These are phyloP conservation scores for Sebastes schlegelii DNA, from an alignment of 2,113 vertebrate species.

Conservation along the genomic window DNA sequence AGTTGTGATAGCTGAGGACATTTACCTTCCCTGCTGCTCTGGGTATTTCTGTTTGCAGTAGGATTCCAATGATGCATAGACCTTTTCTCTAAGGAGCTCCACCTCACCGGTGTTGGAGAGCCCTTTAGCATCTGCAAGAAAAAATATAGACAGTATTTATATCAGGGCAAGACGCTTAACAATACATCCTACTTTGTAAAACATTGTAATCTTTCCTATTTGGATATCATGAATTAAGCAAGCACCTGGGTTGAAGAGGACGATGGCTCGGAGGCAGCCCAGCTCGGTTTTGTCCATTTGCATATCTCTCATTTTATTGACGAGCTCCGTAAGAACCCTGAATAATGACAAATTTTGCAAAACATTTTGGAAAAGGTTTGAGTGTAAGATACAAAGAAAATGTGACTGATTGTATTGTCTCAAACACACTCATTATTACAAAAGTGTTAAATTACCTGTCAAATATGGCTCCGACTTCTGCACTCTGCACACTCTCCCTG, in stretches of 20 bases:
- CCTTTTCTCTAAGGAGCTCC: constrained; percentile 92
- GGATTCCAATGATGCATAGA: constrained; percentile 92
- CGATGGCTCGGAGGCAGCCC: constrained; percentile 92
- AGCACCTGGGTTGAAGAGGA: constrained; percentile 92
- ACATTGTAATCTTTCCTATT: not conserved
- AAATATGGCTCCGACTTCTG: constrained; percentile 97
- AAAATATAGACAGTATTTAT: not conserved
- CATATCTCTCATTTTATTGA: constrained; percentile 89
- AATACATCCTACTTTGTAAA: not conserved
- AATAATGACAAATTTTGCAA: not conserved
- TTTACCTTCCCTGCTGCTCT: constrained; percentile 90
- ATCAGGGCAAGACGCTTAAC: not conserved
- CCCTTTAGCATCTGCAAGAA: constrained; percentile 88
- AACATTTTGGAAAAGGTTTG: not conserved
- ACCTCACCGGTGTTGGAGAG: constrained; percentile 92
- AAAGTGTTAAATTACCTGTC: constrained; percentile 88
- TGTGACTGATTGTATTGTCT: rapidly evolving
- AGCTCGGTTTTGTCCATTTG: constrained; percentile 89
- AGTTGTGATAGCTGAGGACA: not conserved
- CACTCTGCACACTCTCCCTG: constrained; percentile 93
- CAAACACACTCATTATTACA: not conserved
- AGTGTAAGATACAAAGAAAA: constrained; percentile 5
- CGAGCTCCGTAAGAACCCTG: constrained; percentile 86
- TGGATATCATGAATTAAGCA: not conserved
- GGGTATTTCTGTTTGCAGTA: constrained; percentile 96